Conservation (phyloP, 1,140 invertebrate species). For the Oncopodura yosiiana region DNA sequence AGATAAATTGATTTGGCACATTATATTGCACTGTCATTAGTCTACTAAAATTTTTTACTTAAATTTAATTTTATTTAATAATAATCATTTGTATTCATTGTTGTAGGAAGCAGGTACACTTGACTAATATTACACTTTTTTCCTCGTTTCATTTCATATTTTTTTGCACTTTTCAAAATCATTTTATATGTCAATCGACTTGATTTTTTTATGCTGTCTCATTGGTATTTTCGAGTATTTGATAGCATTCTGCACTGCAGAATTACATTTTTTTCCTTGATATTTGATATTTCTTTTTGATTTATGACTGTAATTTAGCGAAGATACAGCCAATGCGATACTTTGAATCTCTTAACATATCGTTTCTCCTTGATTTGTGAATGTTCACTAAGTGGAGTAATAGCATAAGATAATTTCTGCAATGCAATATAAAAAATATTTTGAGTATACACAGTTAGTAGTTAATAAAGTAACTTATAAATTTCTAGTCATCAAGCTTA, state of each 20-base stretch:
- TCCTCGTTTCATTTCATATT: no score
- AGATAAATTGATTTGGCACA: no score
- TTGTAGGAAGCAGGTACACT: no score
- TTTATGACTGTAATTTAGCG: slow-evolving; percentile 6
- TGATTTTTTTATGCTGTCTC: not conserved
- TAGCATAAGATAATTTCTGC: slow-evolving; percentile 46
- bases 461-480: not conserved
- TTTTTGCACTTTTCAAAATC: no score
- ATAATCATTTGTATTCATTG: no score
- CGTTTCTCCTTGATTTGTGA: slow-evolving; percentile 43
- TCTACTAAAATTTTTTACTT: no score
- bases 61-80: no score
- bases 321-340: slow-evolving; percentile 47
- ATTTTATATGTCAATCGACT: not conserved
- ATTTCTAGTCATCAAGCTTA: slow-evolving; percentile 36
- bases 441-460: not conserved
- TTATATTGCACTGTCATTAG: no score
- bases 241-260: not conserved
- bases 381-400: slow-evolving; percentile 48
- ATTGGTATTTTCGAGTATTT: not conserved
- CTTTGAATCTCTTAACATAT: slow-evolving; percentile 44
- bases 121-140: no score
- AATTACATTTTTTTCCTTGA: no score
- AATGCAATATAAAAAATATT: slow-evolving; percentile 27
- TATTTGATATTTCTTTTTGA: no score